These are phyloP conservation scores for Catajapyx aquilonaris DNA, from an alignment of 1,140 invertebrate genomes.

Conservation along the genomic window DNA sequence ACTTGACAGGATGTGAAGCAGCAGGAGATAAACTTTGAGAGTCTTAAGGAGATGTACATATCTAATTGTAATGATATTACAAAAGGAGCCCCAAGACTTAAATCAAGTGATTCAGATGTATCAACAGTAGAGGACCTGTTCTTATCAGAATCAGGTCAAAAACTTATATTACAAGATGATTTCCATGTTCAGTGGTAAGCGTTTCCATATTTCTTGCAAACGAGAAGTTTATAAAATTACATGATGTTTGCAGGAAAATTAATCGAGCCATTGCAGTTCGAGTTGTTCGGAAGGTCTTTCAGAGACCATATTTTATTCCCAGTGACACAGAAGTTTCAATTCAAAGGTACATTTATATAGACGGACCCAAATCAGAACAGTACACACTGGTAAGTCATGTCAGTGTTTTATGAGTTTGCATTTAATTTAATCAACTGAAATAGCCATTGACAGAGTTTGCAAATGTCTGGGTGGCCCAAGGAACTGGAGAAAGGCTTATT, in stretches of 20 bases:
- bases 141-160: too few relatives aligned
- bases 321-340: constrained; percentile 37
- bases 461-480: constrained; percentile 43
- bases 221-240: neutral
- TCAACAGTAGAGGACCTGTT: too few relatives aligned
- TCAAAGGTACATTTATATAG: constrained; percentile 46
- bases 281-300: constrained; percentile 36
- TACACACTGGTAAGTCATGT: constrained; percentile 38
- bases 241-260: constrained; percentile 32
- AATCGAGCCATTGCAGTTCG: constrained; percentile 40
- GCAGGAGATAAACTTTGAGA: too few relatives aligned
- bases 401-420: too few relatives aligned
- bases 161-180: too few relatives aligned
- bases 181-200: too few relatives aligned
- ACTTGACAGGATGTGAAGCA: too few relatives aligned
- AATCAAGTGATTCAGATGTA: too few relatives aligned
- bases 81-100: too few relatives aligned
- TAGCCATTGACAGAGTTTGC: constrained; percentile 52
- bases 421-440: constrained; percentile 4
- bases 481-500: constrained; percentile 37
- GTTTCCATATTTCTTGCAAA: too few relatives aligned
- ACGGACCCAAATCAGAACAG: constrained; percentile 30
- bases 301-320: constrained; percentile 28
- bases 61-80: too few relatives aligned
- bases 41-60: too few relatives aligned